phyloP scores from a whole-genome alignment of 2,797 vertebrate genomes.

The Lates japonicus region DNA sequence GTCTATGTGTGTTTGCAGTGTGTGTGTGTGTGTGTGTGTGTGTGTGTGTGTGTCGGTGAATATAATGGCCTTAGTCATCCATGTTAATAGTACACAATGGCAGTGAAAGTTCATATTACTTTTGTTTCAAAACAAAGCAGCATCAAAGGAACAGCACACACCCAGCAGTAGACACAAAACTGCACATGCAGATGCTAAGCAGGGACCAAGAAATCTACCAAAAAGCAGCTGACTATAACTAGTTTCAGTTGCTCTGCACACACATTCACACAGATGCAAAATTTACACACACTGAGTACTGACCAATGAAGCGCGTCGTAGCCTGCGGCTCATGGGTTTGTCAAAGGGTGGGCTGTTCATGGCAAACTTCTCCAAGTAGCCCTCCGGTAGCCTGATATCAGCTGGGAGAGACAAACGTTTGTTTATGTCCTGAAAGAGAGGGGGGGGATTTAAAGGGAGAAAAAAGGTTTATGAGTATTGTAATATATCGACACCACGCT shows the following conservation, averaged over 20 bases:
- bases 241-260: slow-evolving; percentile 34
- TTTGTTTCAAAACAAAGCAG: slow-evolving; percentile 52
- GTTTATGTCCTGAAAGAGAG: slow-evolving; percentile 87
- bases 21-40: slow-evolving; percentile 2
- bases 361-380: slow-evolving; percentile 89
- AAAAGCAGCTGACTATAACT: slow-evolving; percentile 26
- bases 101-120: slow-evolving; percentile 37
- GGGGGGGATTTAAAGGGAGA: slow-evolving; percentile 6
- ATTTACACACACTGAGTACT: slow-evolving; percentile 62
- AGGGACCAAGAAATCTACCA: background rate
- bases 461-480: background rate
- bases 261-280: slow-evolving; percentile 38
- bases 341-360: slow-evolving; percentile 89
- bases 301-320: slow-evolving; percentile 88
- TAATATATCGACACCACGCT: background rate
- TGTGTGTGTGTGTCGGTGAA: background rate
- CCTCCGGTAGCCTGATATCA: slow-evolving; percentile 88
- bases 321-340: slow-evolving; percentile 88
- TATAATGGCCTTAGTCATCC: slow-evolving; percentile 49
- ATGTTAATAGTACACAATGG: slow-evolving; percentile 50
- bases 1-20: slow-evolving; percentile 13
- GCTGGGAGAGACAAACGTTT: slow-evolving; percentile 89
- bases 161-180: slow-evolving; percentile 5
- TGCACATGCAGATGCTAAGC: slow-evolving; percentile 6
- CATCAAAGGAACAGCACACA: slow-evolving; percentile 39